These are phyloP conservation scores for Philopedon plagiatum DNA, from an alignment of 2,888 invertebrate species.

Conservation along the genomic window DNA sequence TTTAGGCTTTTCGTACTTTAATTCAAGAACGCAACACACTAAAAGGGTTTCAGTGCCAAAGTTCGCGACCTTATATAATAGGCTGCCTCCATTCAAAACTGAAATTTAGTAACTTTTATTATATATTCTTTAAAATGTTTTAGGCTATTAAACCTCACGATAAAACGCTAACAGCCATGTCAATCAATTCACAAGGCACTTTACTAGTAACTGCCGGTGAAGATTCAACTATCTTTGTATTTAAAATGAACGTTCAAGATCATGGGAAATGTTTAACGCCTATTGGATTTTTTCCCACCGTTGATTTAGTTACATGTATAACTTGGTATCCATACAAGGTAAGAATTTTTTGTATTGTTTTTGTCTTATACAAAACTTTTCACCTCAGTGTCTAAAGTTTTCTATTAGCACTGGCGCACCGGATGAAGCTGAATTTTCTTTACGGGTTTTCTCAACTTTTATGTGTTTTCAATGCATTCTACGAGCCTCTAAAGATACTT, in stretches of 20 bases:
- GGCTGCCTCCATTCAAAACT: too few species aligned
- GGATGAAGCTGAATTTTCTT: too few species aligned
- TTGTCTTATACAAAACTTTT: background rate
- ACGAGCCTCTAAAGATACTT: too few species aligned
- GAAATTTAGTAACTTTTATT: too few species aligned
- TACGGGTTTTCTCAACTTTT: too few species aligned
- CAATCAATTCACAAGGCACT: constrained; percentile 72
- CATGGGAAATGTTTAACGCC: constrained; percentile 71
- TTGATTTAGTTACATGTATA: constrained; percentile 76
- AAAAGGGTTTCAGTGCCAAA: too few species aligned
- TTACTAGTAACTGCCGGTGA: constrained; percentile 78
- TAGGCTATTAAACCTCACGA: constrained; percentile 79
- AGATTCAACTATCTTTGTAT: constrained; percentile 81
- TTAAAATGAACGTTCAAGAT: constrained; percentile 66
- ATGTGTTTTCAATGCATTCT: too few species aligned
- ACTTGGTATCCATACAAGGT: constrained; percentile 71
- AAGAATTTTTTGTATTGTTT: constrained; percentile 29
- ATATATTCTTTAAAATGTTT: constrained; percentile 33
- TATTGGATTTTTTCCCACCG: constrained; percentile 78
- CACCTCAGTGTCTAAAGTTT: too few species aligned
- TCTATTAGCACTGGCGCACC: too few species aligned
- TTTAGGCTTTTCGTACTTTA: too few species aligned
- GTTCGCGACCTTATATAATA: too few species aligned
- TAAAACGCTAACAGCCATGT: constrained; percentile 74
- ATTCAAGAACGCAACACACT: too few species aligned